These are phyloP conservation scores for Macrocentrus cingulum DNA, from an alignment of 1,140 invertebrate genomes.

Conservation along the genomic window DNA sequence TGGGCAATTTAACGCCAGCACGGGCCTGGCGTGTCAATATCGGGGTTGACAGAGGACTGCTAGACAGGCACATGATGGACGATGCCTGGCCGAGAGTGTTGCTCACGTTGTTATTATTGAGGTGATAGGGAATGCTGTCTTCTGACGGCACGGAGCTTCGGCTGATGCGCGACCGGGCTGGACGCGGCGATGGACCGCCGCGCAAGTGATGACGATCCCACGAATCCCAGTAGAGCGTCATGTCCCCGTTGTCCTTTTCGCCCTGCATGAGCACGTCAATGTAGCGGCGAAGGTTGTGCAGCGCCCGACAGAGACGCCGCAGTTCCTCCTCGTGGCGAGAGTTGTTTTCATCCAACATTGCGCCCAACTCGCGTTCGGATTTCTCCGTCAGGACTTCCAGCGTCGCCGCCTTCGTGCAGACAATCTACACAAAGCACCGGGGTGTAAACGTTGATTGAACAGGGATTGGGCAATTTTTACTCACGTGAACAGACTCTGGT, in stretches of 20 bases:
- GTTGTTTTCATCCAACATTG: constrained; percentile 67
- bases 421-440: constrained; percentile 52
- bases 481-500: constrained; percentile 71
- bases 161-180: constrained; percentile 56
- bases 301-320: constrained; percentile 74
- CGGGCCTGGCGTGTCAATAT: constrained; percentile 55
- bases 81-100: constrained; percentile 47
- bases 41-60: constrained; percentile 68
- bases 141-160: constrained; percentile 66
- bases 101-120: constrained; percentile 47
- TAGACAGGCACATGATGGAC: constrained; percentile 50
- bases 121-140: constrained; percentile 56
- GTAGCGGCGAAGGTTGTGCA: constrained; percentile 82
- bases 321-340: constrained; percentile 76
- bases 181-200: constrained; percentile 64
- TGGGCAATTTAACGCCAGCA: constrained; percentile 67
- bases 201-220: constrained; percentile 72
- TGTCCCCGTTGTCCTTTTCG: constrained; percentile 64
- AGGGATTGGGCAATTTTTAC: too few relatives aligned
- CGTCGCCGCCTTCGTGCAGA: constrained; percentile 65
- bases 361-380: constrained; percentile 78
- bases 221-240: constrained; percentile 88
- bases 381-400: constrained; percentile 81
- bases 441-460: too few relatives aligned
- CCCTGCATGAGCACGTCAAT: constrained; percentile 69